Evolutionary conservation across 1,140 invertebrate species (phyloP).

Genomic region (Monomorium pharaonis): DNA sequence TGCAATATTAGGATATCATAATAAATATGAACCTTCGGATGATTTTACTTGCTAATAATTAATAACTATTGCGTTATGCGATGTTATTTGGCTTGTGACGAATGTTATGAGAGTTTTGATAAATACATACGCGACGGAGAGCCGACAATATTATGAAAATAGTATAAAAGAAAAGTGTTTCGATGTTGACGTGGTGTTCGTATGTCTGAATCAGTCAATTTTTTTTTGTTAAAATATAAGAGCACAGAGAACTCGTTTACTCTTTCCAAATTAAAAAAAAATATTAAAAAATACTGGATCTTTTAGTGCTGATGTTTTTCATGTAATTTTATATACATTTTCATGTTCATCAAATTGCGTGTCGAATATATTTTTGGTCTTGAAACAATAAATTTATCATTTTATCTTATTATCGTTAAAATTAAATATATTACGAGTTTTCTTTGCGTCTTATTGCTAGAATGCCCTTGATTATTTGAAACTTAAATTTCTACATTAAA

Average conservation of each 20-base stretch:
- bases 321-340: too few relatives aligned
- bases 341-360: too few relatives aligned
- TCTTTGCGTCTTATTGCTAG: constrained; percentile 4
- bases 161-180: not conserved
- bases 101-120: not conserved
- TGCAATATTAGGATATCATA: constrained; percentile 62
- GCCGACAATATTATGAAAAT: not conserved
- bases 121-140: not conserved
- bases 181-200: not conserved
- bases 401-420: not conserved
- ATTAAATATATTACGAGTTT: not conserved
- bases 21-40: constrained; percentile 65
- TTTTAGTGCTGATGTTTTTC: too few relatives aligned
- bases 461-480: constrained; percentile 14
- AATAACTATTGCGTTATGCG: constrained; percentile 25
- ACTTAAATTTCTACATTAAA: constrained; percentile 33
- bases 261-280: not conserved
- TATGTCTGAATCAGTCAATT: not conserved
- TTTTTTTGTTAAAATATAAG: constrained; percentile 14
- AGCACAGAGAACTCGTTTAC: not conserved
- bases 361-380: too few relatives aligned
- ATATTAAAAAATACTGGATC: not conserved
- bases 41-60: constrained; percentile 14
- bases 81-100: constrained; percentile 12
- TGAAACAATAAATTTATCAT: not conserved